These are phyloP conservation scores for Paramuricea clavata DNA, from an alignment of 92 coral and sea anemone genomes.

Conservation along the genomic window DNA sequence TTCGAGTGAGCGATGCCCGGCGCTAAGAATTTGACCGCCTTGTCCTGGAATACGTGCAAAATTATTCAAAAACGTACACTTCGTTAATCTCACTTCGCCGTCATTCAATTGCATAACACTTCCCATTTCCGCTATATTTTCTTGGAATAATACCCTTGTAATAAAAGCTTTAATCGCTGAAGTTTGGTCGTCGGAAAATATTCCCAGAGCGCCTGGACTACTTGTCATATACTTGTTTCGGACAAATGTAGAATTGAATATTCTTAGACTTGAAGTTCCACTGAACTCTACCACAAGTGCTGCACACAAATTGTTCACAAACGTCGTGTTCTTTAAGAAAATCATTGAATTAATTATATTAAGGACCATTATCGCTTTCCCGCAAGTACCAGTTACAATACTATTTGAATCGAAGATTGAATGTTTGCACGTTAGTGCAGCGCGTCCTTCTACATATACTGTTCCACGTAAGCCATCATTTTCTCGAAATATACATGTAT, in stretches of 20 bases:
- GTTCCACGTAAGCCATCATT: not conserved
- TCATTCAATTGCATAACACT: constrained; percentile 68
- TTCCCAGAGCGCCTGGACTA: constrained; percentile 35
- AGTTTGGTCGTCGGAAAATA: constrained; percentile 23
- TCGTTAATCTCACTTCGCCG: constrained; percentile 60
- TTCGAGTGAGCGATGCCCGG: constrained; percentile 21
- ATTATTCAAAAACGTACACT: constrained; percentile 77
- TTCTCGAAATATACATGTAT: not conserved
- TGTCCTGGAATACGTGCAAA: constrained; percentile 56
- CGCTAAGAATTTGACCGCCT: constrained; percentile 4
- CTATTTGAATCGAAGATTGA: not conserved
- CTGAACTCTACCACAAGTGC: constrained; percentile 17
- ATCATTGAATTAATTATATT: constrained; percentile 22
- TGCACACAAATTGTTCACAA: constrained; percentile 19
- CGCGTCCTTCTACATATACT: not conserved
- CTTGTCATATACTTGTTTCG: constrained; percentile 7
- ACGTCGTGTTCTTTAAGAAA: not conserved
- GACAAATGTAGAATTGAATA: constrained; percentile 27
- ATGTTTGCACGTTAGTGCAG: not conserved
- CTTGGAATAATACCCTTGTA: constrained; percentile 53
- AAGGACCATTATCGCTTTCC: not conserved
- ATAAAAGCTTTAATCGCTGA: constrained; percentile 41
- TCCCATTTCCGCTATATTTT: constrained; percentile 69
- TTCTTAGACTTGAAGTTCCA: not conserved
- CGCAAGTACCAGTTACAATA: not conserved